Base-by-base conservation (phyloP, 2,888 invertebrate genomes). In the Autographa pulchrina region DNA sequence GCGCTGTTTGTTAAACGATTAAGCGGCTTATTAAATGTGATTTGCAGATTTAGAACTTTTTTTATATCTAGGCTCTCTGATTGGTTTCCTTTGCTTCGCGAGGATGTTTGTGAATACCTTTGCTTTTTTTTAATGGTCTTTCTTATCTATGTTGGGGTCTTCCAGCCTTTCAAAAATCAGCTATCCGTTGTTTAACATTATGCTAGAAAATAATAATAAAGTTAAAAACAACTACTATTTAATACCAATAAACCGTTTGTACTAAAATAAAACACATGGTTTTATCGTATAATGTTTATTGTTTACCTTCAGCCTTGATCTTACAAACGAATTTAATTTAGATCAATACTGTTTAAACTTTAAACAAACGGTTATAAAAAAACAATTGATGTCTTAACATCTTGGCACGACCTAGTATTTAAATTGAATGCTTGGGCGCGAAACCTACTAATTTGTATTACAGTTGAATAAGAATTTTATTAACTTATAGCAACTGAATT, bases 1-100 rank as follows among this genome's bases (percentile, higher is more conserved):
- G 78, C 86, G 81, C 85, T 91, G 90, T 93, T 92, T 92, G 91
- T 89, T 89, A 85, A 90, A 77, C 90, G 90, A 92, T 92, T 91
- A 90, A 85, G 84, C 84, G 87, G 86, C 84, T 88, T 89, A 89
- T 90, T 88, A 89, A 84, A 88, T 85, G 85, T 85, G 85, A 85
- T 85, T 88, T 86, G 87, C 74, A 67, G 70, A 75, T 71, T 68
- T 71, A 16, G 72, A 77, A 77, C 74, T 80, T 74, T 78, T 71
- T 74, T 61, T 62, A n/a, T 9, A 41, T n/a, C 8, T 66, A 64
- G 48, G 59, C 61, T 62, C 52, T 67, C 67, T 72, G 62, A 61
- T 74, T 68, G 25, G 52, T 72, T 70, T 70, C 63, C 58, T 65
- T 18, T 66, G 38, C 64, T 43, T 71, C 25, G 43, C 65, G 9